phyloP scores from a whole-genome alignment of 2,797 vertebrate genomes.

The Acanthopagrus latus region DNA sequence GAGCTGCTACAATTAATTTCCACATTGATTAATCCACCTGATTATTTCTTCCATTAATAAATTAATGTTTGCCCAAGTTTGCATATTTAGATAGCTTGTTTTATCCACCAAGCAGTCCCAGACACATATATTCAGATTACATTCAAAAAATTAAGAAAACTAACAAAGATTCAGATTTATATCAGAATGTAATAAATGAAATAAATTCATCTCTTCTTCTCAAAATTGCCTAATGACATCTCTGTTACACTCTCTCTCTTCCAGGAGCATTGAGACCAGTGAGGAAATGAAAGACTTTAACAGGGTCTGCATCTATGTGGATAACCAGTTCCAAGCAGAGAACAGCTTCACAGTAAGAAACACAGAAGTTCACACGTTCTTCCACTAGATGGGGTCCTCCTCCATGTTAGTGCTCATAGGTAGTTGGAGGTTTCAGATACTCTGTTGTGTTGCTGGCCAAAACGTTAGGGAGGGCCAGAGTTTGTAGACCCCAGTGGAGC shows the following conservation, averaged over 20 bases:
- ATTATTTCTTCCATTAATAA: not conserved
- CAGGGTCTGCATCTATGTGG: conserved; percentile 84
- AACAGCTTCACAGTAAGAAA: conserved; percentile 87
- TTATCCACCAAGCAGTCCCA: not conserved
- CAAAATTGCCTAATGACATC: not conserved
- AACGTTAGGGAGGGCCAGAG: not conserved
- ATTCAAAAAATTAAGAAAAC: conserved; percentile 4
- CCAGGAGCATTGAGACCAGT: conserved; percentile 84
- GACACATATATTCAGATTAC: not conserved
- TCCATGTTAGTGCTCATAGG: conserved; percentile 35
- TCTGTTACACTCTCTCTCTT: conserved; percentile 23
- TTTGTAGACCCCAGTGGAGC: not conserved
- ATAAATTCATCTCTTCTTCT: not conserved
- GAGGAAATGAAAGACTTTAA: conserved; percentile 87
- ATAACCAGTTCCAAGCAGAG: conserved; percentile 82
- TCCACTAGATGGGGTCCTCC: conserved; percentile 77
- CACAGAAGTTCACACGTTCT: not conserved
- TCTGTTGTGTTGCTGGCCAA: not conserved
- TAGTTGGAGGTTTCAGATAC: accelerated
- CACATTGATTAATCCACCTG: not conserved
- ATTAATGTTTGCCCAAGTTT: not conserved
- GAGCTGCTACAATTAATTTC: not conserved
- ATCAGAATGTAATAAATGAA: too few species aligned
- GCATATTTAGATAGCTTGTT: not conserved
- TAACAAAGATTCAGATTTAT: not conserved